Conservation (phyloP, 2,888 invertebrate species). For the Cylloceria caligata region DNA sequence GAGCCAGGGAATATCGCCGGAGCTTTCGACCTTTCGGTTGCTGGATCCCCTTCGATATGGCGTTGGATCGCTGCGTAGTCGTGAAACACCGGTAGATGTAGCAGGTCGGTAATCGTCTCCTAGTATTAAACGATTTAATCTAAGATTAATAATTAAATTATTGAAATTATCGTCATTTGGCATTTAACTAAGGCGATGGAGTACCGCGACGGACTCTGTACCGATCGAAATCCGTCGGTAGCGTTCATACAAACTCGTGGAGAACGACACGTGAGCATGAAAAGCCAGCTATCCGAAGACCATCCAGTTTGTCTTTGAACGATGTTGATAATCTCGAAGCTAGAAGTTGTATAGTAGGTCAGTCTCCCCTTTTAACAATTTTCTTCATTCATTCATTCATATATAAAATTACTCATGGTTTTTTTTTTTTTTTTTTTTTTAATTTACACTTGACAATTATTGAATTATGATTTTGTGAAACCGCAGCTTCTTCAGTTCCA, state of each 20-base stretch:
- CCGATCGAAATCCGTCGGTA: slow-evolving; percentile 92
- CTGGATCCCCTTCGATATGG: slow-evolving; percentile 86
- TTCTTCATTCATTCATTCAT: background rate
- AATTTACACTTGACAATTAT: background rate
- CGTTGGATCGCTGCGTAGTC: slow-evolving; percentile 53
- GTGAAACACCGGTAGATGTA: slow-evolving; percentile 37
- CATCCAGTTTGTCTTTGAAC: slow-evolving; percentile 86
- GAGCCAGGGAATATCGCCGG: slow-evolving; percentile 93
- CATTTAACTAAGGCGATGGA: slow-evolving; percentile 55
- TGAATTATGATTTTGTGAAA: background rate
- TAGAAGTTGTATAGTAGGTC: slow-evolving; percentile 62
- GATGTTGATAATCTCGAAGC: slow-evolving; percentile 67
- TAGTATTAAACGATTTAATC: background rate
- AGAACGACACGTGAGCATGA: slow-evolving; percentile 59
- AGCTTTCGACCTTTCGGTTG: slow-evolving; percentile 93
- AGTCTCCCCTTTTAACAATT: background rate
- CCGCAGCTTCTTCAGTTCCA: slow-evolving; percentile 72
- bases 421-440: too few species aligned
- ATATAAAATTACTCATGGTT: too few species aligned
- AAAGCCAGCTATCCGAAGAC: slow-evolving; percentile 85
- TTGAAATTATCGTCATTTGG: background rate
- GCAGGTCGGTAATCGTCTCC: slow-evolving; percentile 31
- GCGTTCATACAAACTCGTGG: slow-evolving; percentile 84
- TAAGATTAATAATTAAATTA: background rate
- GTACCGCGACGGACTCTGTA: slow-evolving; percentile 83